phyloP scores from a whole-genome alignment of 2,113 vertebrate genomes.

The Triplophysa rosa region DNA sequence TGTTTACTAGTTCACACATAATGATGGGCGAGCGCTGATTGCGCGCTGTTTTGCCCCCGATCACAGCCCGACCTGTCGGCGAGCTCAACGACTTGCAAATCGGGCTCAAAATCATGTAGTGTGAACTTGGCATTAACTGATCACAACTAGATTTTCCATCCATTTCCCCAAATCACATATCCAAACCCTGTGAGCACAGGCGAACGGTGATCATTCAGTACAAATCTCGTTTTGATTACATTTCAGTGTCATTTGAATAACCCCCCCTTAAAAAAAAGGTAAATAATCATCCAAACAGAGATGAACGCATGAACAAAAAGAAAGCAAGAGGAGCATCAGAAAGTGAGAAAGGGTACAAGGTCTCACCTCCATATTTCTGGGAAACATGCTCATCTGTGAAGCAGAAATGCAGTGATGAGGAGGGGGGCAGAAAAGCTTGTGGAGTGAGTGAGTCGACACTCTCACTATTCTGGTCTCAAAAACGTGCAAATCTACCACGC shows the following conservation, averaged over 20 bases:
- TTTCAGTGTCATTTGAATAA: background rate
- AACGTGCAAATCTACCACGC: background rate
- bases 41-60: no score
- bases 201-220: background rate
- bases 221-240: slow-evolving; percentile 2
- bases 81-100: no score
- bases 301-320: background rate
- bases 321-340: background rate
- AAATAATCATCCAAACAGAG: slow-evolving; percentile 18
- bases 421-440: background rate
- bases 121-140: background rate
- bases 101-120: no score
- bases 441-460: background rate
- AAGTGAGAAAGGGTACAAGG: slow-evolving; percentile 2
- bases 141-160: background rate
- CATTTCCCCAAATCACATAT: slow-evolving; percentile 9
- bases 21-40: no score
- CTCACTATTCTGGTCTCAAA: background rate
- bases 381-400: slow-evolving; percentile 49
- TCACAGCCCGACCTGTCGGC: no score
- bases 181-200: background rate
- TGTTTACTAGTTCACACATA: no score
- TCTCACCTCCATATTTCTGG: slow-evolving; percentile 45
- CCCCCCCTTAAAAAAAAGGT: background rate
- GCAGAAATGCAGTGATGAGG: slow-evolving; percentile 38